Percentiles rank a stretch among this genome's conserved stretches.
phyloP scores from a whole-genome alignment of 2,797 vertebrate species.

The Cygnus olor region DNA sequence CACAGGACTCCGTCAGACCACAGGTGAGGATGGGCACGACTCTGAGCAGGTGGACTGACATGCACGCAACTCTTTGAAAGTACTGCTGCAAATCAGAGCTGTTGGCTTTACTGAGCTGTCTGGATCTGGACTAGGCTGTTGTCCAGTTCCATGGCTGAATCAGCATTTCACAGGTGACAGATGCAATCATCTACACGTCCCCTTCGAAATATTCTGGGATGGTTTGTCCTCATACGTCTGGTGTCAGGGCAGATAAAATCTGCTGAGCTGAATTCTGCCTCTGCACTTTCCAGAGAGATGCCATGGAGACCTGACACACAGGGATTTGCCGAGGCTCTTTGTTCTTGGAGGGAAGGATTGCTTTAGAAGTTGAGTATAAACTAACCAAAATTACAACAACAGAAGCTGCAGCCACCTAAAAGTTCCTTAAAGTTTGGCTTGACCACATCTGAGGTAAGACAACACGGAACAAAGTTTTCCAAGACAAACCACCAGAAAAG shows the following conservation, averaged over 20 bases:
- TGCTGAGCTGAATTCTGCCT: not conserved
- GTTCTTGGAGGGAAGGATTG: not conserved
- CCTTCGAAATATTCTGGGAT: not conserved
- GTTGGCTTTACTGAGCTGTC: not conserved
- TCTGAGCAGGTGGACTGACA: fast-evolving
- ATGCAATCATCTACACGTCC: fast-evolving
- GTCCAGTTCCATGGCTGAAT: not conserved
- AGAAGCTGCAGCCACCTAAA: not conserved
- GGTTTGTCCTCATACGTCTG: not conserved
- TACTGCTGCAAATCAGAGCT: not conserved
- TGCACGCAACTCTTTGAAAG: not conserved
- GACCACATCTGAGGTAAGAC: not conserved
- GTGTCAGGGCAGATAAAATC: not conserved
- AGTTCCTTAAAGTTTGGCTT: not conserved
- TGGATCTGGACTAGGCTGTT: not conserved
- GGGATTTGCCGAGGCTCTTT: conserved; percentile 6
- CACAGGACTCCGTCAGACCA: not conserved
- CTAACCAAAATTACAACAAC: conserved; percentile 16
- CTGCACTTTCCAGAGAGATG: not conserved
- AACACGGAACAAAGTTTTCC: not conserved
- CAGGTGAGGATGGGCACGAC: not conserved
- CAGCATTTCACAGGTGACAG: not conserved
- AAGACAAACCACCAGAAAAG: not conserved
- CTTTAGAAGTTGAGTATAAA: conserved; percentile 12
- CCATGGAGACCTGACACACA: not conserved